Base-by-base conservation (phyloP, 23 tunicate species). In the Diplosoma virens region DNA sequence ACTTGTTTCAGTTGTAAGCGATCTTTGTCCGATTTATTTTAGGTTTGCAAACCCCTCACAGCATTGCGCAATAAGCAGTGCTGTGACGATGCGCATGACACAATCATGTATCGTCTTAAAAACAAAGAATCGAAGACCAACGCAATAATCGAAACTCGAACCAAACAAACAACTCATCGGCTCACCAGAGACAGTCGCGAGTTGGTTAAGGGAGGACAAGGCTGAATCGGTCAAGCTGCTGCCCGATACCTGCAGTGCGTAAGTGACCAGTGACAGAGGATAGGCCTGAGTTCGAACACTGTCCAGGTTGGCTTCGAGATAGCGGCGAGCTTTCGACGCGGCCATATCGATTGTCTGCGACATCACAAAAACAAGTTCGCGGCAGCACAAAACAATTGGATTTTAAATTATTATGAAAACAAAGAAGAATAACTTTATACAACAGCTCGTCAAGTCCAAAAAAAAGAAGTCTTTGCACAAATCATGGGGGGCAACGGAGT, bases 211-310 rank as follows among this genome's bases (percentile, higher is more conserved):
- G 7, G 56, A 64, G 0, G 28, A 36, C 34, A 90, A 27, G 2
- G 85, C 83, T 25, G 67, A 73, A 32, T 46, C 60, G 18, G 97
- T 90, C 35, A 32, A 48, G 1, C 41, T 11, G 50, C 97, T 90
- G 1, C 73, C 97, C 14, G 84, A 33, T 35, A 77, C 82, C 26
- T 87, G 76, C 22, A 90, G 86, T 6, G 97, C 97, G 56, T 90
- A 90, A 18, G 90, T 79, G 1, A 90, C 80, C 16, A 90, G 81
- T 6, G 97, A 69, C 52, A 90, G 86, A 23, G 97, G 79, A 46
- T 74, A 90, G 46, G 79, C 34, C 20, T 84, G 78, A 25, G 25
- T 14, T 1, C 58, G 58, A 26, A 90, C 66, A 11, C 32, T 25
- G 2, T 77, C 28, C 50, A 84, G 58, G 31, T 74, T 59, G 29